A percentile compares a stretch with the other conserved stretches of the same genome.
phyloP scores from a whole-genome alignment of 2,888 invertebrate genomes.

The Drosophila falleni region DNA sequence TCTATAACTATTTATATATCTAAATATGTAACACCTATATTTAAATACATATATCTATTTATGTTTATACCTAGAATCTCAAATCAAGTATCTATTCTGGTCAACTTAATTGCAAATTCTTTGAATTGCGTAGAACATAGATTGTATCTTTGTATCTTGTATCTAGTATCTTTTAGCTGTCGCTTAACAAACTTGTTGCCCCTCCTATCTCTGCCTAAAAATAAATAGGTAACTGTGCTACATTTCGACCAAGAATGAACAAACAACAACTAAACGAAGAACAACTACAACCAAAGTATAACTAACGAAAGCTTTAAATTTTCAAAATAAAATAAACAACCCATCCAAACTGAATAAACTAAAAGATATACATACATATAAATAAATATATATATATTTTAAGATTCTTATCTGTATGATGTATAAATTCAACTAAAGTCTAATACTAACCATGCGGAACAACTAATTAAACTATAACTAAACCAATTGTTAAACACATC shows the following conservation, averaged over 20 bases:
- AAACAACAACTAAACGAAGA: constrained; percentile 19
- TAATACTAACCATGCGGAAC: constrained; percentile 69
- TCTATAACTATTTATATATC: constrained; percentile 15
- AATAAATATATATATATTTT: constrained; percentile 37
- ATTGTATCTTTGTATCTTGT: constrained; percentile 1
- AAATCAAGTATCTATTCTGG: constrained; percentile 1
- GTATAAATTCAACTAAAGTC: constrained; percentile 52
- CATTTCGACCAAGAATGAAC: constrained; percentile 54
- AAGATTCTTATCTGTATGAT: constrained; percentile 55
- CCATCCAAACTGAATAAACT: constrained; percentile 67
- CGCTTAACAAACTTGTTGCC: constrained; percentile 13
- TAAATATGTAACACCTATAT: constrained; percentile 1
- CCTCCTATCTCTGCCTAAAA: constrained; percentile 8
- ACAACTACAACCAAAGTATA: constrained; percentile 44
- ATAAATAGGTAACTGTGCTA: constrained; percentile 24
- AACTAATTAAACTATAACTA: constrained; percentile 49
- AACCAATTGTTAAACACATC: constrained; percentile 17
- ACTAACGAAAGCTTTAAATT: constrained; percentile 76
- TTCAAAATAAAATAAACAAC: constrained; percentile 42
- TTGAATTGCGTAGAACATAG: constrained; percentile 26
- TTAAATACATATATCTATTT: neutral
- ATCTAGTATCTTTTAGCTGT: neutral
- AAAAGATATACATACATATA: constrained; percentile 30
- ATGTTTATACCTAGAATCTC: constrained; percentile 11
- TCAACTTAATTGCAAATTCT: constrained; percentile 8